These are phyloP conservation scores for Helicoverpa assulta DNA, from an alignment of 2,888 invertebrate genomes.

Conservation along the genomic window DNA sequence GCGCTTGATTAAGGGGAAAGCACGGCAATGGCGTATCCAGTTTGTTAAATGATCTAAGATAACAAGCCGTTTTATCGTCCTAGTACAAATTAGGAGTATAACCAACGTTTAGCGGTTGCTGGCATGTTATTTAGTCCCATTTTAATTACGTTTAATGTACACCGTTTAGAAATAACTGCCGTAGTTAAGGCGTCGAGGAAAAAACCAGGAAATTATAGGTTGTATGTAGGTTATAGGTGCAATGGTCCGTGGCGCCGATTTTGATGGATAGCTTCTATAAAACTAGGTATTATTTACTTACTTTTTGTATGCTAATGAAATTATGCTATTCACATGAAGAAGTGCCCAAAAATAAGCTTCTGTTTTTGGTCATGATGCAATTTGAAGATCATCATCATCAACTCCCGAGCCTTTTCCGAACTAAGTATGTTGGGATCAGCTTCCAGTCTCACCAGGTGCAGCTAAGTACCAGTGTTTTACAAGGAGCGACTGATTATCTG, in stretches of 20 bases:
- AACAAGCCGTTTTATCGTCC: slow-evolving; percentile 69
- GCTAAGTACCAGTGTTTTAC: too few relatives aligned
- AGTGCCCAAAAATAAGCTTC: slow-evolving; percentile 22
- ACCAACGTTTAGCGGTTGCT: slow-evolving; percentile 68
- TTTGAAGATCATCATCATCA: background rate
- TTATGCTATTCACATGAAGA: background rate
- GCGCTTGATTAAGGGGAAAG: too few relatives aligned
- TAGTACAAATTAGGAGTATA: slow-evolving; percentile 69
- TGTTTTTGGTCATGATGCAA: slow-evolving; percentile 14
- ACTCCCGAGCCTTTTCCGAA: too few relatives aligned
- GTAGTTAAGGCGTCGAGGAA: slow-evolving; percentile 65
- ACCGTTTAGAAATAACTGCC: slow-evolving; percentile 76
- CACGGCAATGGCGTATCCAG: too few relatives aligned
- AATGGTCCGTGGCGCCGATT: slow-evolving; percentile 41
- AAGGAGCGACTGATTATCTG: too few relatives aligned
- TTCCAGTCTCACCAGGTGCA: too few relatives aligned
- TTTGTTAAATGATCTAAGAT: too few relatives aligned
- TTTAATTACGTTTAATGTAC: slow-evolving; percentile 78
- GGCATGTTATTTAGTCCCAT: slow-evolving; percentile 73
- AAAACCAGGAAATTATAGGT: slow-evolving; percentile 72
- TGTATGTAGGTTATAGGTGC: slow-evolving; percentile 49
- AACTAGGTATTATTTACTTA: slow-evolving; percentile 12
- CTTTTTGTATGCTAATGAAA: slow-evolving; percentile 13
- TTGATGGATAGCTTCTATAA: slow-evolving; percentile 41
- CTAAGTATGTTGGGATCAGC: too few relatives aligned